Base-by-base conservation (phyloP, 2,888 invertebrate genomes). In the Margaritifera margaritifera region DNA sequence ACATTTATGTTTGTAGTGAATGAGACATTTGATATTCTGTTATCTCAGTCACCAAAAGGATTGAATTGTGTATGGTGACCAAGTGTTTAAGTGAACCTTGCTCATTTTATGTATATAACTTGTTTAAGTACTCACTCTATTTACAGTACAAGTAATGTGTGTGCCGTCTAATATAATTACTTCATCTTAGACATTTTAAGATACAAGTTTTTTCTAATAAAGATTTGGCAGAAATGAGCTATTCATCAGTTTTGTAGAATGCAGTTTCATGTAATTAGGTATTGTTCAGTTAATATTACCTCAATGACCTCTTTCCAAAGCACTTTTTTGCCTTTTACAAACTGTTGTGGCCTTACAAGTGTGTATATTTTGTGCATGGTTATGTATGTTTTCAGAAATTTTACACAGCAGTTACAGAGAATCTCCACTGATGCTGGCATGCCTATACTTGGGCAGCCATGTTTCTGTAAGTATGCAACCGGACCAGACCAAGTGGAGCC, bases 371-470 rank as follows among this genome's bases (percentile, higher is more conserved):
- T 42, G 42, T 15, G 11, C 42, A 42, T 42, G 42, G 42, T 42
- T 42, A 15, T 15, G 15, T 58, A 20, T 54, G 77, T 53, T 86
- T 89, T 8, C 88, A 93, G 98, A 69, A 95, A 96, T 89, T 99
- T 99, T 90, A 99, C 99, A 0, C 95, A 96, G 88, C 98, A 99
- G 90, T 92, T 99, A 68, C 99, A 99, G 90, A 96, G 98, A 91
- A 99, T 99, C 89, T 98, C 98, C 71, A 98, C 98, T 88, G 99
- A 99, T 90, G 99, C 99, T 52, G 99, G 99, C 58, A 99, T 99
- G 99, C 99, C 99, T 6, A 99, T 99, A 71, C 96, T 99, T 84
- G 98, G 98, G 2, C 98, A 91, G 84, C 92, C 92, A 15, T 99
- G 98, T 90, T 99, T 99, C 92, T 99, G 98, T 92, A 98, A 99